Evolutionary conservation across 2,888 invertebrate species (phyloP).

Genomic region (Xestoiulus laeticollis): DNA sequence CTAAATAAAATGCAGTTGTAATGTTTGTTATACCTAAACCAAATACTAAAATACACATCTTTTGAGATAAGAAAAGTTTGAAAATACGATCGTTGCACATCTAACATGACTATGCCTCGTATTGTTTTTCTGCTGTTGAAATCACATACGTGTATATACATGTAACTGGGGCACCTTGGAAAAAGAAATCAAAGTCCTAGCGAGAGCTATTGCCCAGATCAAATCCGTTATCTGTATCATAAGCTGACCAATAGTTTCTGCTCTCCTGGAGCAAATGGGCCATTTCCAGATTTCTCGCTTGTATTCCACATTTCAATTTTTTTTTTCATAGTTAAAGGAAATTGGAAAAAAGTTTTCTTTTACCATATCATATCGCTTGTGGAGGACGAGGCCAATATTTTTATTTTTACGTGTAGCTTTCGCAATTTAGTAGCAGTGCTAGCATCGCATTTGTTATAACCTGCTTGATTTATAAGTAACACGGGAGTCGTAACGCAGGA

Average conservation of each 20-base stretch:
- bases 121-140: too few relatives aligned
- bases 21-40: too few relatives aligned
- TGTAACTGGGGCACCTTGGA: not conserved
- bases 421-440: not conserved
- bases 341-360: not conserved
- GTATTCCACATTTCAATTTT: not conserved
- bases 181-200: not conserved
- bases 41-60: too few relatives aligned
- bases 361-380: not conserved
- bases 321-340: not conserved
- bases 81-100: too few relatives aligned
- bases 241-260: not conserved
- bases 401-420: not conserved
- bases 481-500: constrained; percentile 12
- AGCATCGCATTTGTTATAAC: not conserved
- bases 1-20: too few relatives aligned
- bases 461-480: constrained; percentile 27
- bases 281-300: not conserved
- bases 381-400: not conserved
- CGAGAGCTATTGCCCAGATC: not conserved
- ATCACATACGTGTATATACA: too few relatives aligned
- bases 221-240: not conserved
- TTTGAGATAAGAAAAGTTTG: too few relatives aligned
- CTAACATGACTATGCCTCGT: too few relatives aligned
- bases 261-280: not conserved